Base-by-base conservation (phyloP, 2,888 invertebrate species). In the Troilus luridus region DNA sequence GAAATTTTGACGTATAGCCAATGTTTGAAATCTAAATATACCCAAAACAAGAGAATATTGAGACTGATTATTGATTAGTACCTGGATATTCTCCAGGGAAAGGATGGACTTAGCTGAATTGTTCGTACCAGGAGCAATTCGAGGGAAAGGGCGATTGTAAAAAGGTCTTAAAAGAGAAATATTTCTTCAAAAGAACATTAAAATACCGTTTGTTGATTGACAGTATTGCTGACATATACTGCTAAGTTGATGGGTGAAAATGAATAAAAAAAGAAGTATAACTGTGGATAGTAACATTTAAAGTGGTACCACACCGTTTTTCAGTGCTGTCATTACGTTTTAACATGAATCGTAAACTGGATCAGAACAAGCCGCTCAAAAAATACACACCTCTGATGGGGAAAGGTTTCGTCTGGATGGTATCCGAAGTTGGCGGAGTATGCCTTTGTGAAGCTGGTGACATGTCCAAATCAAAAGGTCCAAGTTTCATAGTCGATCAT, bases 351-450 rank as follows among this genome's bases (percentile, higher is more conserved):
- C 17, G 0, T 41, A 27, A 27, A 24, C 72, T 5, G 0, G 41
- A 41, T 19, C 7, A 19, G 27, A 41, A 77, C 12, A 17, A 17
- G n/a, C n/a, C 88, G 12, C 59, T 6, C 27, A 88, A 0, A 24
- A 89, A 67, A 67, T 54, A 92, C 94, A 95, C 95, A 97, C 97
- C 97, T 95, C 97, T 95, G 93, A 98, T 97, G 60, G 98, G 98
- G 94, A 98, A 98, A 92, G 98, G 98, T 95, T 98, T 98, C 85
- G 98, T 98, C 95, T 97, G 97, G 90, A 98, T 97, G 88, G 98
- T 98, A 94, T 97, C 97, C 62, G 93, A 93, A 59, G 93, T 92
- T 41, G 93, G 93, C n/a, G 93, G 93, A 88, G 96, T 94, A 92
- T 97, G 95, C 93, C 96, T 95, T 94, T 96, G 95, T 14, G 96